Percentiles rank a stretch among this genome's conserved stretches.
phyloP scores from a whole-genome alignment of 2,113 vertebrate species.

The Gymnocephalus cernua region DNA sequence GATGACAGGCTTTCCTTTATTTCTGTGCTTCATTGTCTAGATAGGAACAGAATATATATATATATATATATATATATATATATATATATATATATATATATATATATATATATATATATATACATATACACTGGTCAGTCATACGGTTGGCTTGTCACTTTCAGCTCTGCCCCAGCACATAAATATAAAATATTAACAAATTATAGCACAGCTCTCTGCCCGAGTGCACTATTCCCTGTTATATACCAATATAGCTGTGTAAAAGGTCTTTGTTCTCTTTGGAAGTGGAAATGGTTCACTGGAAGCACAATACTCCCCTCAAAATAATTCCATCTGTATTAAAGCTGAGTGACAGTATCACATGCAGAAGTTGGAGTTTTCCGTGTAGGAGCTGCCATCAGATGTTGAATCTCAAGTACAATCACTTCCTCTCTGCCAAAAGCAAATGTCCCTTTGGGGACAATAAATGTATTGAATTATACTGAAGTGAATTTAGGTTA shows the following conservation, averaged over 20 bases:
- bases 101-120: too few species aligned
- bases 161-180: background rate
- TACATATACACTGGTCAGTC: background rate
- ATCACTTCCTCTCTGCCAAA: slow-evolving; percentile 14
- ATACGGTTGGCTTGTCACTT: background rate
- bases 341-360: background rate
- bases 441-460: slow-evolving; percentile 28
- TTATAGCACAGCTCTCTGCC: background rate
- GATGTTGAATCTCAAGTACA: background rate
- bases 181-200: background rate
- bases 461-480: slow-evolving; percentile 31
- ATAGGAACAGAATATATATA: background rate
- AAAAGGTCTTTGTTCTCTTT: background rate
- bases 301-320: background rate
- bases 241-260: background rate
- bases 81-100: too few species aligned
- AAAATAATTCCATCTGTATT: background rate
- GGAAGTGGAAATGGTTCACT: background rate
- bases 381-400: background rate
- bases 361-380: background rate
- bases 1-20: background rate
- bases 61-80: too few species aligned
- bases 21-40: background rate
- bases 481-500: slow-evolving; percentile 26
- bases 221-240: background rate